These are phyloP conservation scores for Clarias magur DNA, from an alignment of 2,113 vertebrate species.

Conservation along the genomic window DNA sequence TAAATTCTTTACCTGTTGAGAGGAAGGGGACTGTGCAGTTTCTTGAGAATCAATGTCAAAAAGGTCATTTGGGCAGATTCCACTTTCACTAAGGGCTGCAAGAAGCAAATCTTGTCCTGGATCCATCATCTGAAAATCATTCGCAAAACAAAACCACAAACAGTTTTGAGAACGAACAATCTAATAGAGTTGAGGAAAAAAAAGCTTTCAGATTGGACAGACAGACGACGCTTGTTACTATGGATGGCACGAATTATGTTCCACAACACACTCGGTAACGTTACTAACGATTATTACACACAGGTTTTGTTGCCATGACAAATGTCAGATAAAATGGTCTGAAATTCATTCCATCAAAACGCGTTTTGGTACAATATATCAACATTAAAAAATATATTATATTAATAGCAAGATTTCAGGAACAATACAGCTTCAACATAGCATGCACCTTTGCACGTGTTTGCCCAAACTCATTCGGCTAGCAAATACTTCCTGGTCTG, in stretches of 20 bases:
- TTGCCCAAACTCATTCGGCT: conserved; percentile 42
- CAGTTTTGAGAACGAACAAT: not conserved
- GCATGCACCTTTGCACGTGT: conserved; percentile 50
- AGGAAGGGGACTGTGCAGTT: conserved; percentile 73
- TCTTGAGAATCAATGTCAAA: conserved; percentile 93
- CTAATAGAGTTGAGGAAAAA: not conserved
- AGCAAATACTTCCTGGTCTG: conserved; percentile 53
- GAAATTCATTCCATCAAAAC: not conserved
- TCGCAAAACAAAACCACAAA: conserved; percentile 64
- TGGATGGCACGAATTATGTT: not conserved
- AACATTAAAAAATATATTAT: not conserved
- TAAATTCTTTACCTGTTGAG: conserved; percentile 82
- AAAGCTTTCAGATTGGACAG: not conserved
- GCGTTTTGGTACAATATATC: not conserved
- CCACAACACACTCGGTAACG: not conserved
- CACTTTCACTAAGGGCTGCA: conserved; percentile 97
- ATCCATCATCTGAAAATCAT: conserved; percentile 94
- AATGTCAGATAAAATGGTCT: not conserved
- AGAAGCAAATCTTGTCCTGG: conserved; percentile 98
- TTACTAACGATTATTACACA: not conserved
- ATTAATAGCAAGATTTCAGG: not conserved
- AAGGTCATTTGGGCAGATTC: conserved; percentile 96
- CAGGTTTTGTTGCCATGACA: not conserved
- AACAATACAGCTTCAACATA: conserved; percentile 8
- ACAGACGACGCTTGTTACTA: not conserved